Evolutionary conservation across 2,888 invertebrate genomes (phyloP).

Genomic region (Napeogenes inachia): DNA sequence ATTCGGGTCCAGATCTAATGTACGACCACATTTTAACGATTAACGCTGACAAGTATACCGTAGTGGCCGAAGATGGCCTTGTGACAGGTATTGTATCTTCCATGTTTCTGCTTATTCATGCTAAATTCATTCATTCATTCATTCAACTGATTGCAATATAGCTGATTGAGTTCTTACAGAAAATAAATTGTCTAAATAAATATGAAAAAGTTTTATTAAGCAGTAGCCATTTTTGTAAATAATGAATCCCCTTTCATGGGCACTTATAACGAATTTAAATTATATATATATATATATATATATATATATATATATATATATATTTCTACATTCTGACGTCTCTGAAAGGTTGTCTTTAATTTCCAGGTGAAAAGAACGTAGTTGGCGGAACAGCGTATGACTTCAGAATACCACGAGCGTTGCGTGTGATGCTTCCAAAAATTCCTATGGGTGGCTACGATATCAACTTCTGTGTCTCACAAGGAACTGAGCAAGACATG

Average conservation of each 20-base stretch:
- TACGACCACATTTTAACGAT: conserved; percentile 84
- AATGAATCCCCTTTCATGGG: no score
- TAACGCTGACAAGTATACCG: conserved; percentile 87
- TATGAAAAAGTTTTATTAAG: no score
- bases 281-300: no score
- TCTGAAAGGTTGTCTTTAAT: not conserved
- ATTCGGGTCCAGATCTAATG: conserved; percentile 78
- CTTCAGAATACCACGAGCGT: conserved; percentile 80
- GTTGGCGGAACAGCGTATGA: conserved; percentile 86
- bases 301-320: no score
- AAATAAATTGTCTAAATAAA: no score
- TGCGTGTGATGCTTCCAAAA: conserved; percentile 82
- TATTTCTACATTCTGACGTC: not conserved
- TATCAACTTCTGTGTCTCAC: conserved; percentile 87
- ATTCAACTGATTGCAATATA: no score
- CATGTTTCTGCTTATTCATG: not conserved
- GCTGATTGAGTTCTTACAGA: no score
- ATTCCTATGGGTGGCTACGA: conserved; percentile 87
- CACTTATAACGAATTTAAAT: no score
- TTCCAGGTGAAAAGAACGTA: conserved; percentile 80
- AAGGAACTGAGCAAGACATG: conserved; percentile 73
- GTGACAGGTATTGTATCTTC: conserved; percentile 79
- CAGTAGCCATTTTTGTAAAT: no score
- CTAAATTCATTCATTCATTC: not conserved
- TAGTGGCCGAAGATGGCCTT: conserved; percentile 81